phyloP scores from a whole-genome alignment of 2,888 invertebrate genomes.

The Synergus umbraculus region DNA sequence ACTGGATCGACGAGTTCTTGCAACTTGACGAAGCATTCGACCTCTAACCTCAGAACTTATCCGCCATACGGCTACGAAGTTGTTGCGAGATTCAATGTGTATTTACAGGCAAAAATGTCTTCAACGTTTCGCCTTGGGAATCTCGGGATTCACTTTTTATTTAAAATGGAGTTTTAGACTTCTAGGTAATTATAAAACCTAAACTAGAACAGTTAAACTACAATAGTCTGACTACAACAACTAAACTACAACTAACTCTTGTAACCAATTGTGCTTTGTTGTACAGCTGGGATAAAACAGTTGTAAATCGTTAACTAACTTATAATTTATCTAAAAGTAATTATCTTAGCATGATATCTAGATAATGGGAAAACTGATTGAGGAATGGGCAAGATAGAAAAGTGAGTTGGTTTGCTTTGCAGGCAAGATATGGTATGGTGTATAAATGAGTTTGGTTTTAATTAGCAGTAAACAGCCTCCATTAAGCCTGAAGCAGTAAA shows the following conservation, averaged over 20 bases:
- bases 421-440: not conserved
- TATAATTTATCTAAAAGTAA: not conserved
- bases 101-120: not conserved
- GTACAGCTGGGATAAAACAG: not conserved
- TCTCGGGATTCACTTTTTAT: not conserved
- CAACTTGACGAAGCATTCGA: conserved; percentile 67
- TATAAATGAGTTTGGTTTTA: conserved; percentile 74
- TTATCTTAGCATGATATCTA: not conserved
- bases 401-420: not conserved
- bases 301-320: not conserved
- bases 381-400: not conserved
- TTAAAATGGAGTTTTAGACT: too few species aligned
- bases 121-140: not conserved
- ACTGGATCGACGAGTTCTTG: conserved; percentile 70
- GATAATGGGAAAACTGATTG: not conserved
- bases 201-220: not conserved
- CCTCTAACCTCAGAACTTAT: conserved; percentile 62
- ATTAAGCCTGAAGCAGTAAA: conserved; percentile 74
- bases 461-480: conserved; percentile 76
- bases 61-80: conserved; percentile 6
- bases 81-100: conserved; percentile 3
- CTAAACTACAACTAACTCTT: too few species aligned
- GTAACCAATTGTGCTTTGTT: not conserved
- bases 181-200: not conserved
- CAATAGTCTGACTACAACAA: not conserved